These are phyloP conservation scores for Halcyon malimbica DNA, from an alignment of 2,113 vertebrate genomes.

Conservation along the genomic window DNA sequence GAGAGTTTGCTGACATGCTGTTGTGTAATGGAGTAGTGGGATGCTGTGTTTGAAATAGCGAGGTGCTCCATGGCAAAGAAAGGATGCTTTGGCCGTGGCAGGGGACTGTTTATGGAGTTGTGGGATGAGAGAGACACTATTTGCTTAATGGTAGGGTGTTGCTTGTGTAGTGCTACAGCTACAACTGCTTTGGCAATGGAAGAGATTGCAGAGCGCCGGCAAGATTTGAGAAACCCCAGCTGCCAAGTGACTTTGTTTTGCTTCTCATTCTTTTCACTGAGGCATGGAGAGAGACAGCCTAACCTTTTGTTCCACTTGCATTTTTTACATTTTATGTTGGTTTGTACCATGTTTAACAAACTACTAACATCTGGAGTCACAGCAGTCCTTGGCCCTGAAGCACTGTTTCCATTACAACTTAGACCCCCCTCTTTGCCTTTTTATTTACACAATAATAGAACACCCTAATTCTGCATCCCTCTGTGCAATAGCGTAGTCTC, in stretches of 20 bases:
- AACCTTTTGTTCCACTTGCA: slow-evolving; percentile 69
- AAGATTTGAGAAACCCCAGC: slow-evolving; percentile 44
- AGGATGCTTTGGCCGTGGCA: neutral
- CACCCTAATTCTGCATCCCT: neutral
- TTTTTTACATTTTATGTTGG: slow-evolving; percentile 39
- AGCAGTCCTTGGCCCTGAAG: slow-evolving; percentile 50
- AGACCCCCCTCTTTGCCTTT: neutral
- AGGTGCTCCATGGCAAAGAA: neutral
- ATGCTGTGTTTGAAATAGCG: neutral
- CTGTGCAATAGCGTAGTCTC: neutral
- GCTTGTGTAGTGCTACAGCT: neutral
- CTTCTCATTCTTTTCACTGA: slow-evolving; percentile 31
- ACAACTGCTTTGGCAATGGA: neutral
- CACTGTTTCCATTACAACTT: slow-evolving; percentile 44
- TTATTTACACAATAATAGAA: slow-evolving; percentile 5
- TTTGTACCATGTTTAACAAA: slow-evolving; percentile 9
- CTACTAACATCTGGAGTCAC: slow-evolving; percentile 60
- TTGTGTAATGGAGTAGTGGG: neutral
- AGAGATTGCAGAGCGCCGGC: neutral
- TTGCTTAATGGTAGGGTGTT: slow-evolving; percentile 43
- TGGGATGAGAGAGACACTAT: neutral
- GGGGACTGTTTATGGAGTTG: slow-evolving; percentile 26
- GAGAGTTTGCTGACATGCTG: neutral
- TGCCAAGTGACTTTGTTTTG: slow-evolving; percentile 52
- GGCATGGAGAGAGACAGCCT: slow-evolving; percentile 46